These are phyloP conservation scores for Trichopoda pennipes DNA, from an alignment of 2,888 invertebrate species.

Conservation along the genomic window DNA sequence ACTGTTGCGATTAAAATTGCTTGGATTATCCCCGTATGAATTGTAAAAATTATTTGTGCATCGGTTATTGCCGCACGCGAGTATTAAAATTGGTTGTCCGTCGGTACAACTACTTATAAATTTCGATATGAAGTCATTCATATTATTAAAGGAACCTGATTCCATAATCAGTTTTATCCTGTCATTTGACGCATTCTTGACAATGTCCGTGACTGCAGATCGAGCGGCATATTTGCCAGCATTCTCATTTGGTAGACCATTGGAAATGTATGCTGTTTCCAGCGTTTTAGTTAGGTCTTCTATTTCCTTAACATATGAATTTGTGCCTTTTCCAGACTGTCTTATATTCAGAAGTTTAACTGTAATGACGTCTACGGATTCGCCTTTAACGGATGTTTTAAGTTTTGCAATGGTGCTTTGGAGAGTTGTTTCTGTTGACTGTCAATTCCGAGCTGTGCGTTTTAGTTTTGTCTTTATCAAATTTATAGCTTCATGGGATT, in stretches of 20 bases:
- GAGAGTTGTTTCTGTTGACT: too few relatives aligned
- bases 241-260: not conserved
- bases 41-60: too few relatives aligned
- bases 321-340: too few relatives aligned
- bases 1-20: too few relatives aligned
- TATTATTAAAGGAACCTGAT: slow-evolving; percentile 35
- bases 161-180: slow-evolving; percentile 44
- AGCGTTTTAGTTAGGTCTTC: not conserved
- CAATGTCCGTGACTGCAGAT: slow-evolving; percentile 11
- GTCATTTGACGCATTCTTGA: slow-evolving; percentile 27
- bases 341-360: not conserved
- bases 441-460: not conserved
- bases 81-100: not conserved
- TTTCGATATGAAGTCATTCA: slow-evolving; percentile 37
- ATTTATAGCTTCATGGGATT: too few relatives aligned
- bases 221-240: not conserved
- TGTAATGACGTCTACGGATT: not conserved
- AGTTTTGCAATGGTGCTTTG: too few relatives aligned
- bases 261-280: not conserved
- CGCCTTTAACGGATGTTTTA: not conserved
- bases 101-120: slow-evolving; percentile 39
- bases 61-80: too few relatives aligned
- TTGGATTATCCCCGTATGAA: too few relatives aligned
- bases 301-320: too few relatives aligned
- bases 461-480: not conserved